Evolutionary conservation across 2,113 vertebrate genomes (phyloP).

Genomic region (Myanophis thanlyinensis): DNA sequence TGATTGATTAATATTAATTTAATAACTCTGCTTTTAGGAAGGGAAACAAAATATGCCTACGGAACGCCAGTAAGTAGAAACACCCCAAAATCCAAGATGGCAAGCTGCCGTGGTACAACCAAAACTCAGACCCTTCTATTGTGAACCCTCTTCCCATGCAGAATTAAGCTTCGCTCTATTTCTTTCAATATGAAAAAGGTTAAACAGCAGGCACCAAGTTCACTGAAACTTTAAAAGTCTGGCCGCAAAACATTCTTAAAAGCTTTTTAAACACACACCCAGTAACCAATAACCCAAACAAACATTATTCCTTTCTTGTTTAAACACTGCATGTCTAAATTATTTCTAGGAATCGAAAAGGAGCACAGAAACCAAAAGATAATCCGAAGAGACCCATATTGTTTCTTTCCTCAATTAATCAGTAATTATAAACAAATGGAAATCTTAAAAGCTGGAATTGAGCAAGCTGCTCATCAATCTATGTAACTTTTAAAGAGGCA

Average conservation of each 20-base stretch:
- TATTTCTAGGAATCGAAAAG: not conserved
- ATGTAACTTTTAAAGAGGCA: not conserved
- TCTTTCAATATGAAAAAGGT: not conserved
- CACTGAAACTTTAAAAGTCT: not conserved
- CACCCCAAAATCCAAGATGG: not conserved
- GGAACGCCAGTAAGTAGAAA: conserved; percentile 24
- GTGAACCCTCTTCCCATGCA: not conserved
- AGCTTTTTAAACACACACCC: not conserved
- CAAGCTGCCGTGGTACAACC: not conserved
- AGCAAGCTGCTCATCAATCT: not conserved
- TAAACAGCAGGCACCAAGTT: not conserved
- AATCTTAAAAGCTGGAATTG: not conserved
- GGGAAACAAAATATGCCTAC: conserved; percentile 37
- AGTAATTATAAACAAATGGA: not conserved
- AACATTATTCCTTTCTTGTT: not conserved
- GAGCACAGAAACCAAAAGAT: not conserved
- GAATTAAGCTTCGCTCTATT: not conserved
- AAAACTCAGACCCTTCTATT: too few relatives aligned
- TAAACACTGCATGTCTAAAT: not conserved
- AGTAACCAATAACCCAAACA: not conserved
- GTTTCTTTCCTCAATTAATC: not conserved
- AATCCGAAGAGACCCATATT: not conserved
- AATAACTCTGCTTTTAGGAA: conserved; percentile 26
- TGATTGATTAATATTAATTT: conserved; percentile 16
- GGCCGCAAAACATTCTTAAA: not conserved